Percentiles rank a stretch among this genome's conserved stretches.
Evolutionary conservation across 1,140 invertebrate species (phyloP).

Genomic region (Bacillus rossius): DNA sequence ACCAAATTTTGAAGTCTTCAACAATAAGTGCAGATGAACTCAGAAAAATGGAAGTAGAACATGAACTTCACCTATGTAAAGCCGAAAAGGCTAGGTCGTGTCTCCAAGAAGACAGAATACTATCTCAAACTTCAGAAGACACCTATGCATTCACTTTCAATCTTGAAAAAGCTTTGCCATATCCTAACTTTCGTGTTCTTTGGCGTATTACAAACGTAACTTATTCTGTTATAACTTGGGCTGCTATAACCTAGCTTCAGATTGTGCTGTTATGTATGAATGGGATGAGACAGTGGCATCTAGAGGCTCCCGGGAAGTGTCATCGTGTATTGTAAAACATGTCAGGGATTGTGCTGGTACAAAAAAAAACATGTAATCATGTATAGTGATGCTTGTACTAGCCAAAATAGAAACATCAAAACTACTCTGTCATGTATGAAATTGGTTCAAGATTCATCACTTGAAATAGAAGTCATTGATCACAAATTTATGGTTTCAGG

Average conservation of each 20-base stretch:
- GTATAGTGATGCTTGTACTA: slow-evolving; percentile 31
- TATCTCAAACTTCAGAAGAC: slow-evolving; percentile 20
- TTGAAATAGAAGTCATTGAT: slow-evolving; percentile 25
- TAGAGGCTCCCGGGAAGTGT: slow-evolving; percentile 29
- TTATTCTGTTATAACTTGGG: slow-evolving; percentile 22
- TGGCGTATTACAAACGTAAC: slow-evolving; percentile 28
- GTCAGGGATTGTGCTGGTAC: slow-evolving; percentile 24
- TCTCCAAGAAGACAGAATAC: slow-evolving; percentile 24
- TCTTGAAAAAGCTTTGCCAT: slow-evolving; percentile 25
- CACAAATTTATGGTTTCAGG: slow-evolving; percentile 31
- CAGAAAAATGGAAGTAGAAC: not conserved
- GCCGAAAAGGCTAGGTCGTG: slow-evolving; percentile 25
- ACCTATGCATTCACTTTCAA: slow-evolving; percentile 24
- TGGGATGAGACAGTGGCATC: slow-evolving; percentile 28
- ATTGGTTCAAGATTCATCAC: slow-evolving; percentile 27
- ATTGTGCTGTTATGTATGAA: slow-evolving; percentile 26
- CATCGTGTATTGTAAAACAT: slow-evolving; percentile 24
- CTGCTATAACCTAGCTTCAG: slow-evolving; percentile 19
- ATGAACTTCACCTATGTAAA: slow-evolving; percentile 21
- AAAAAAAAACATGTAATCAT: slow-evolving; percentile 27
- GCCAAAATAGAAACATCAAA: slow-evolving; percentile 33
- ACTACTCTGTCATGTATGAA: slow-evolving; percentile 25
- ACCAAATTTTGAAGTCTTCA: not conserved
- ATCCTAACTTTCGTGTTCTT: slow-evolving; percentile 21
- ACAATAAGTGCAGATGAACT: not conserved